Evolutionary conservation across 2,888 invertebrate species (phyloP).

Genomic region (Dione juno): DNA sequence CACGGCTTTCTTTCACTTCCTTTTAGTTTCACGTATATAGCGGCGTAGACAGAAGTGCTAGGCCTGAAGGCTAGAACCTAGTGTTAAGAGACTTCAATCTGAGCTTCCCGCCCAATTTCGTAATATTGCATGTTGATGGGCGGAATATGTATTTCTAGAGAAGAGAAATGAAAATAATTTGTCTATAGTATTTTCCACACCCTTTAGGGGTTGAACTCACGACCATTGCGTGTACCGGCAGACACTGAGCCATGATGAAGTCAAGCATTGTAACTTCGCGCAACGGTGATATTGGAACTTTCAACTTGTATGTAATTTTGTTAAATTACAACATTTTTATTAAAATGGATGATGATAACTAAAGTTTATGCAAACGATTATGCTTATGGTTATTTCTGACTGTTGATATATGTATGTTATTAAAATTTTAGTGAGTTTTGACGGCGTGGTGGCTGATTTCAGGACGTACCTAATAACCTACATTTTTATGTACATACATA

Average conservation of each 20-base stretch:
- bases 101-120: no score
- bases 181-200: no score
- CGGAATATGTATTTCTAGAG: neutral
- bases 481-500: no score
- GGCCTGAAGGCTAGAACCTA: neutral
- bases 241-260: no score
- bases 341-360: neutral
- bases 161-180: no score
- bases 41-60: no score
- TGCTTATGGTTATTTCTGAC: neutral
- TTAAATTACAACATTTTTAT: constrained; percentile 14
- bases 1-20: neutral
- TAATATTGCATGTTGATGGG: neutral
- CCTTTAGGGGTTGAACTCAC: no score
- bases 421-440: neutral
- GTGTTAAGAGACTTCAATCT: neutral
- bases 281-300: neutral
- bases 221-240: no score
- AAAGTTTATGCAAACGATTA: constrained; percentile 4
- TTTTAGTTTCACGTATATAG: neutral
- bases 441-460: neutral
- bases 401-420: neutral
- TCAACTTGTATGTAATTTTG: neutral
- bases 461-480: no score
- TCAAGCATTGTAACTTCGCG: no score